Evolutionary conservation across 2,888 invertebrate genomes (phyloP), one percentile per base, ranked within the genome.

Genomic region (Steromphala cineraria): DNA sequence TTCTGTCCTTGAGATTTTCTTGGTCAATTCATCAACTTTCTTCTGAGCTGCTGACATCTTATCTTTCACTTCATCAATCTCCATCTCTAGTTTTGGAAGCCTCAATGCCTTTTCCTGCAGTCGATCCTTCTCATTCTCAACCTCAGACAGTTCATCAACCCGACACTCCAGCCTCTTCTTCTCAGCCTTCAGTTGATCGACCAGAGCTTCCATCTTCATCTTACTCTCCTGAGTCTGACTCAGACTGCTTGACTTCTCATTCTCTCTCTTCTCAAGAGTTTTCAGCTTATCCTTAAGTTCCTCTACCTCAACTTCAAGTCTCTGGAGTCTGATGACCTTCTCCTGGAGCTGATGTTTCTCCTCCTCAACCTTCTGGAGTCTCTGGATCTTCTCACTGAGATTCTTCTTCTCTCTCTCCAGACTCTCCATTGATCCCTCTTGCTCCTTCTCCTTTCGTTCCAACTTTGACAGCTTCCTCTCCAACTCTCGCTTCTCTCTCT

Each of bases 41-140:
- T 81, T 83, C 78, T 90, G 95, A n/a, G 94, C 88, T 15, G 92
- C 93, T 7, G 93, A 91, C 81, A 89, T 80, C 80, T 84, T 84
- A 21, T 80, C 80, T 78, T 87, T 87, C 24, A 90, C 67, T 93
- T 94, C 82, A 93, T 94, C 56, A 85, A 94, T 94, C 13, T 93
- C 94, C 31, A 92, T 90, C 53, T 92, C 84, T 67, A 92, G 46
- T 46, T 36, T 15, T 36, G 19, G 46, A 28, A 71, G 31, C 28
- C 62, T 62, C 15, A 31, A 15, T 15, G 31, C 62, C 17, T 67
- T 53, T 53, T 36, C 53, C 53, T 77, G 62, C 5, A 77, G 17
- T 46, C 53, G 55, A n/a, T 17, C 28, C 46, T 77, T 71, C 24
- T 67, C 36, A 53, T 40, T 77, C 31, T 77, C 80, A 13, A 40